Evolutionary conservation across 1,140 invertebrate genomes (phyloP).

Genomic region (Lucilia cuprina): DNA sequence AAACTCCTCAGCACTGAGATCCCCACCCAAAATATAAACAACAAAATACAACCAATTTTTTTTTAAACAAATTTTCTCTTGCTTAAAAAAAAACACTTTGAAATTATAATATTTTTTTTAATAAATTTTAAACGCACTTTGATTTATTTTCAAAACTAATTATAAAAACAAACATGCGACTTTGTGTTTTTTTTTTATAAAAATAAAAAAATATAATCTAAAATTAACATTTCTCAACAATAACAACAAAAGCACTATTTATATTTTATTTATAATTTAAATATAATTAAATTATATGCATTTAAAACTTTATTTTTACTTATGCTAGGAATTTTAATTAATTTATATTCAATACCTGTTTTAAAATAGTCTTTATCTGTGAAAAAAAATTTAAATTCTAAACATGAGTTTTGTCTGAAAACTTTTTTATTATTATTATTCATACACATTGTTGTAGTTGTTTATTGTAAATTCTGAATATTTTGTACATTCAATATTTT

Average conservation of each 20-base stretch:
- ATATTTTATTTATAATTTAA: neutral
- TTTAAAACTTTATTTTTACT: neutral
- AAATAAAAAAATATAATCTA: neutral
- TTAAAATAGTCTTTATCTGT: neutral
- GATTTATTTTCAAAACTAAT: neutral
- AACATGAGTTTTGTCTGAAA: neutral
- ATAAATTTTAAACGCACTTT: no score
- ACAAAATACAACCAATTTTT: neutral
- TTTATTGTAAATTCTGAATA: neutral
- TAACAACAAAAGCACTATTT: neutral
- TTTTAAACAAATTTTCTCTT: neutral
- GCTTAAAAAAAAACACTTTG: neutral
- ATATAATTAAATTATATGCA: no score
- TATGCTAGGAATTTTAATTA: neutral
- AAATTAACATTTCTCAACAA: neutral
- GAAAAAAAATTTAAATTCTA: neutral
- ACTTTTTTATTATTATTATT: neutral
- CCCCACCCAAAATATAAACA: neutral
- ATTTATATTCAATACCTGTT: neutral
- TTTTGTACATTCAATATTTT: neutral
- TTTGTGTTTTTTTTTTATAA: neutral
- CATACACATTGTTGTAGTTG: no score
- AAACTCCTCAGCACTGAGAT: neutral
- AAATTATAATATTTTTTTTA: neutral
- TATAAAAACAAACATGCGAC: constrained; percentile 31